Evolutionary conservation across 1,140 invertebrate species (phyloP).

Genomic region (Papilio dardanus): DNA sequence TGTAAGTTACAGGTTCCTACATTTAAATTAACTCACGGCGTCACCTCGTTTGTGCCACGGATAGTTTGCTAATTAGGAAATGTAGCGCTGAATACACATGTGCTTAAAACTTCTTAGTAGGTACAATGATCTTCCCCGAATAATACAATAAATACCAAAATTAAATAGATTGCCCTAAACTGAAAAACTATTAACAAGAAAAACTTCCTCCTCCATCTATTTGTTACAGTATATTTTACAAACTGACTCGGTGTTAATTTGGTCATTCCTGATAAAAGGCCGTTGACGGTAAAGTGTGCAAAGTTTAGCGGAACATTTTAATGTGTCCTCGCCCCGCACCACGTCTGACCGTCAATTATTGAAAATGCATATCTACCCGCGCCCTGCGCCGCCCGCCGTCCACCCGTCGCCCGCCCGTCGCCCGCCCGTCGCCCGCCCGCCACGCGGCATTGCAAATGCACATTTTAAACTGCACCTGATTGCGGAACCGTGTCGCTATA

Average conservation of each 20-base stretch:
- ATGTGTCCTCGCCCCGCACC: slow-evolving; percentile 56
- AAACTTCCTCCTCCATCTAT: not conserved
- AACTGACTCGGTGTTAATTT: not conserved
- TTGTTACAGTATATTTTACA: not conserved
- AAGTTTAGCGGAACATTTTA: slow-evolving; percentile 76
- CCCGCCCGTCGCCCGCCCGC: slow-evolving; percentile 53
- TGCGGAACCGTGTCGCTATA: slow-evolving; percentile 77
- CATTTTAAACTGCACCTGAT: slow-evolving; percentile 81
- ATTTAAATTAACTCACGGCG: slow-evolving; percentile 28
- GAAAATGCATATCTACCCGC: slow-evolving; percentile 80
- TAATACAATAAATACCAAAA: not conserved
- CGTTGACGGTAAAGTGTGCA: slow-evolving; percentile 70
- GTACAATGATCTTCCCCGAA: not conserved
- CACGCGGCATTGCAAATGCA: slow-evolving; percentile 77
- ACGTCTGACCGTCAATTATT: slow-evolving; percentile 82
- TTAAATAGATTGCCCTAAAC: not conserved
- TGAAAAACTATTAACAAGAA: not conserved
- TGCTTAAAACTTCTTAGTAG: not conserved
- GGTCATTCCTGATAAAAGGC: slow-evolving; percentile 43
- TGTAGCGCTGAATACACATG: not conserved
- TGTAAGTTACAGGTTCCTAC: slow-evolving; percentile 11
- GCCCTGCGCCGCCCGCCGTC: slow-evolving; percentile 65
- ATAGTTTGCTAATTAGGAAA: slow-evolving; percentile 35
- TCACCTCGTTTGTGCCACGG: slow-evolving; percentile 3
- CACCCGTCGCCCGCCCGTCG: slow-evolving; percentile 77